Evolutionary conservation across 2,888 invertebrate genomes (phyloP).

Genomic region (Dione juno): DNA sequence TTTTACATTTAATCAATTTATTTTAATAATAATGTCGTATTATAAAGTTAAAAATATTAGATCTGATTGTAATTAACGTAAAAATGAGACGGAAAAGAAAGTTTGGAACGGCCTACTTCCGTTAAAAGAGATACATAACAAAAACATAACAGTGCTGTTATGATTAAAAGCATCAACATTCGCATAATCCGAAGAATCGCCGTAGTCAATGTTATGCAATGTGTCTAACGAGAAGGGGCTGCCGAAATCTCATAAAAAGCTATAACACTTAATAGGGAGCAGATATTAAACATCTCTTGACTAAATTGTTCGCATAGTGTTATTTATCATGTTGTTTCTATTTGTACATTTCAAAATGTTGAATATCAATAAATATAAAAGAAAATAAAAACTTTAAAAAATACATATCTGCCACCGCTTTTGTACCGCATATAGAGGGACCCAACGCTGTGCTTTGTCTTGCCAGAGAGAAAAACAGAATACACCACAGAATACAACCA

Average conservation of each 20-base stretch:
- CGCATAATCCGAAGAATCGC: conserved; percentile 38
- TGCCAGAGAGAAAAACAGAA: not conserved
- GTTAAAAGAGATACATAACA: conserved; percentile 39
- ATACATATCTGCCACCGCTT: too few species aligned
- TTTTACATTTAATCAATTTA: conserved; percentile 2
- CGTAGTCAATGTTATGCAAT: conserved; percentile 37
- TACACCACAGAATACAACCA: too few species aligned
- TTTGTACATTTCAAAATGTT: not conserved
- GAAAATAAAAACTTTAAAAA: not conserved
- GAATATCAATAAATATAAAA: not conserved
- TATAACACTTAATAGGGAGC: conserved; percentile 6
- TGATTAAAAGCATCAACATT: conserved; percentile 40
- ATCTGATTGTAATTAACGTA: conserved; percentile 10
- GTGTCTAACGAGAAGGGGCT: conserved; percentile 17
- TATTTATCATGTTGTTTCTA: not conserved
- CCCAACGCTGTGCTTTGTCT: not conserved
- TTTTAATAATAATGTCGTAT: not conserved
- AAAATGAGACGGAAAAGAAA: conserved; percentile 37
- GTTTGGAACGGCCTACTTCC: conserved; percentile 35
- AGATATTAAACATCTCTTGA: not conserved
- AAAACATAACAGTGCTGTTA: conserved; percentile 39
- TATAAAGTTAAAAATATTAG: not conserved
- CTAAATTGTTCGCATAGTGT: not conserved
- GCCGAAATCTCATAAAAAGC: conserved; percentile 9
- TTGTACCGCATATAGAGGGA: too few species aligned